Base-by-base conservation (phyloP, 2,113 vertebrate species). In the Polypterus bichir region DNA sequence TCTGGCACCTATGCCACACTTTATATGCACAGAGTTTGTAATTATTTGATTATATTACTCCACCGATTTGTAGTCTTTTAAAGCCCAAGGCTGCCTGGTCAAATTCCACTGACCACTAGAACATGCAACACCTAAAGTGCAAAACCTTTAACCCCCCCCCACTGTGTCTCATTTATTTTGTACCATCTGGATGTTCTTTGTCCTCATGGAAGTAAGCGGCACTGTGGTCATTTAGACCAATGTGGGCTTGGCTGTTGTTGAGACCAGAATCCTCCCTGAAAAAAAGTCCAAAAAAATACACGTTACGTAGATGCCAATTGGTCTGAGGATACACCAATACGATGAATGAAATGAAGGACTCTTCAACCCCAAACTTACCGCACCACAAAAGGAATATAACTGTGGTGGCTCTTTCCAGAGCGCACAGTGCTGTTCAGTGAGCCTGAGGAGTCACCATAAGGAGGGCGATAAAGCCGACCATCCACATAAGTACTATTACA, bases 371-470 rank as follows among this genome's bases (percentile, higher is more conserved):
- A 27, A 27, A 27, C 27, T 27, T 54, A 3, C 5, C 9, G 46
- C 55, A 90, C 82, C 70, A 92, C 79, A 55, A 97, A 95, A 5
- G 94, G 93, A 53, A 92, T 87, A 65, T 97, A 97, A 85, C 92
- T 97, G 73, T 93, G 90, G 72, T 92, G 91, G 66, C 92, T 97
- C 81, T 92, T 93, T 68, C 83, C 84, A 1, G 91, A 96, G 71
- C 89, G 90, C 66, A 88, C 74, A 10, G 91, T 89, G 62, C 91
- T 94, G 59, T 91, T 92, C 71, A 95, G 78, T 7, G 93, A 97
- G 44, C 81, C 83, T 0, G 85, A 87, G 9, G 94, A 97, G 58
- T 91, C 90, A 1, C 88, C 87, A 0, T 82, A 86, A 1, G 87
- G 80, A 2, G 88, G 79, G 9, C 89, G 90, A 67, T 90, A 92